Base-by-base conservation (phyloP, 2,888 invertebrate genomes). In the Plagodis dolabraria region DNA sequence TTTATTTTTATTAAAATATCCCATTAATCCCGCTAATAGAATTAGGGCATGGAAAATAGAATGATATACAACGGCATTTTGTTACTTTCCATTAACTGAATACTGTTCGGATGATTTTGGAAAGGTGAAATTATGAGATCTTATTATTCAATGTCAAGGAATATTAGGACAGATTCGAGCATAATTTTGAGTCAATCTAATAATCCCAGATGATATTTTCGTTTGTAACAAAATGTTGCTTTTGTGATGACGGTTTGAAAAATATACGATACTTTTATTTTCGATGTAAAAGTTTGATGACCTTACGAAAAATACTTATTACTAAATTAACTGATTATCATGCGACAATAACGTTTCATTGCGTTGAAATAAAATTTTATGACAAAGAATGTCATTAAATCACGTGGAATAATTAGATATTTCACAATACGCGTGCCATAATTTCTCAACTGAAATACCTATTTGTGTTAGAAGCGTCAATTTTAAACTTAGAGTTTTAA, bases 1-100 rank as follows among this genome's bases (percentile, higher is more conserved):
- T 85, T 80, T 83, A 82, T 83, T 82, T 79, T 79, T 82, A 84
- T 80, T 81, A 81, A 77, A 80, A 77, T 75, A 77, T 63, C 57
- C 72, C 73, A 76, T 80, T 75, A 76, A 75, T 80, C 76, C 77
- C 76, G 68, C 67, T 76, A 74, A 77, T 74, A 72, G 73, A 77
- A 71, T 75, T 74, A 70, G 71, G 70, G 72, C 71, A 68, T 67
- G 57, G 57, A 70, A 68, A 69, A 65, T 68, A 67, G 70, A 70
- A 74, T 72, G 66, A 67, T 70, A 64, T 69, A 73, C 65, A 57
- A 56, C 59, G 60, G 47, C 53, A 63, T 63, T 63, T 22, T 64
- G 67, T 67, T 60, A 54, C 58, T 64, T 65, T 59, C 59, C 59
- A 58, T 65, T 66, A 56, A 50, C 60, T 56, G 52, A 56, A 55